A percentile compares a stretch with the other conserved stretches of the same genome.
These are phyloP conservation scores for Nyctibius bracteatus DNA, from an alignment of 2,113 vertebrate genomes.

Conservation along the genomic window DNA sequence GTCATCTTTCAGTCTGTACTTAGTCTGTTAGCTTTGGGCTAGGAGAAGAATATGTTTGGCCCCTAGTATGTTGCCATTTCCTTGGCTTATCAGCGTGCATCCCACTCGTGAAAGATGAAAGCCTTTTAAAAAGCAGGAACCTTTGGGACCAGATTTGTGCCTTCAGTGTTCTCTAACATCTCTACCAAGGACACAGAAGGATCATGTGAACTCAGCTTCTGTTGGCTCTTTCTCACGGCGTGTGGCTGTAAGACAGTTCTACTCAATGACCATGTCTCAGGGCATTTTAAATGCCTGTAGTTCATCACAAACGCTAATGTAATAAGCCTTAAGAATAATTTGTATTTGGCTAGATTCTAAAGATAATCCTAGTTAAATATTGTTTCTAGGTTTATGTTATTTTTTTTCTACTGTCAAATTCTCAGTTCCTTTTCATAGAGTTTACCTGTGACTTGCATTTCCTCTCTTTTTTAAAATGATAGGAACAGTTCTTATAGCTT, in stretches of 20 bases:
- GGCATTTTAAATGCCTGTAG: not conserved
- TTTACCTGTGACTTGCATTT: not conserved
- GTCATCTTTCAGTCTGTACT: not conserved
- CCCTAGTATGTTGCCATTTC: not conserved
- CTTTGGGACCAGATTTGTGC: not conserved
- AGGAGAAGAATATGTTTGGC: not conserved
- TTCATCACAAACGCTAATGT: not conserved
- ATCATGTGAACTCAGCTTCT: not conserved
- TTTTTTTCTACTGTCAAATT: not conserved
- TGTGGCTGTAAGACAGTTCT: not conserved
- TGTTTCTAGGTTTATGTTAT: not conserved
- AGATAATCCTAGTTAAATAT: not conserved
- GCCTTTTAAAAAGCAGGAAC: not conserved
- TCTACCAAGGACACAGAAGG: not conserved
- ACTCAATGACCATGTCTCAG: not conserved
- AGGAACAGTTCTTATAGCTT: not conserved
- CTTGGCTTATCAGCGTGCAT: not conserved
- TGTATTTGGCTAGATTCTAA: not conserved
- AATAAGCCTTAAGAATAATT: not conserved
- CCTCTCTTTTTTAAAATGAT: not conserved
- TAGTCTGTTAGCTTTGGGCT: not conserved
- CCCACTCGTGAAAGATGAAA: not conserved
- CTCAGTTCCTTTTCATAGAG: not conserved
- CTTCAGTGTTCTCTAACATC: not conserved
- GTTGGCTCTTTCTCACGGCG: not conserved